Percentiles rank a stretch among this genome's conserved stretches.
These are phyloP conservation scores for Neofelis nebulosa DNA, from an alignment of 2,113 vertebrate species.

Conservation along the genomic window DNA sequence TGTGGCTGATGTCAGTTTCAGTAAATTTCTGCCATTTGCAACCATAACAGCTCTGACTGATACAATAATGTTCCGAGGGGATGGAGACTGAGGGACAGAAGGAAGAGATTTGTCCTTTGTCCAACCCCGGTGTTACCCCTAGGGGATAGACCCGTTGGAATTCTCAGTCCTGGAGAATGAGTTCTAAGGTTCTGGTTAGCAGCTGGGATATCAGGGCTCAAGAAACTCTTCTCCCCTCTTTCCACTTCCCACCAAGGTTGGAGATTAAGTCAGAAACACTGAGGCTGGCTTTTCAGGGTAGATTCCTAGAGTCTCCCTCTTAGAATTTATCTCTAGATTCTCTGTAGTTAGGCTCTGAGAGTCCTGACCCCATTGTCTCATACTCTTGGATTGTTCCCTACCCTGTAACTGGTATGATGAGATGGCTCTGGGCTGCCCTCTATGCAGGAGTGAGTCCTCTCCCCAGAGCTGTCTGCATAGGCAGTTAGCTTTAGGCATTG, in stretches of 20 bases:
- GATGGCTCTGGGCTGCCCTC: background rate
- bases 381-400: background rate
- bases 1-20: background rate
- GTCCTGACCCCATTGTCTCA: background rate
- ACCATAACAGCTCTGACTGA: background rate
- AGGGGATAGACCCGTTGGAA: background rate
- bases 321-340: background rate
- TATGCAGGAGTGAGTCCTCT: too few species aligned
- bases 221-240: background rate
- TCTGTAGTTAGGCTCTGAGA: background rate
- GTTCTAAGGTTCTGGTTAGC: background rate
- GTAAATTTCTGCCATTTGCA: background rate
- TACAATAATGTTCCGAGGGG: background rate
- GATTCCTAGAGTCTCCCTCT: background rate
- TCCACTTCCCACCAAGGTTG: background rate
- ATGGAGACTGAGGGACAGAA: background rate
- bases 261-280: background rate
- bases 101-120: background rate
- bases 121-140: background rate
- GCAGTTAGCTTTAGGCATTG: background rate
- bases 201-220: background rate
- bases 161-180: background rate
- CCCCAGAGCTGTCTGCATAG: rapidly evolving
- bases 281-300: background rate
- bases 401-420: background rate